Percentiles rank a stretch among this genome's conserved stretches.
phyloP scores from a whole-genome alignment of 2,113 vertebrate genomes.

The cattle (Bos taurus) region ARS-UCD2.0 NC_037337.1:9766001-9766500 shows the following conservation, averaged over 20 bases:
- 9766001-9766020: not conserved
- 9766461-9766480: not conserved
- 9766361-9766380: not conserved
- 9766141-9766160: not conserved
- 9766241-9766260: not conserved
- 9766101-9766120: slow-evolving; percentile 28
- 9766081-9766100: not conserved
- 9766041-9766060: not conserved
- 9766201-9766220: slow-evolving; percentile 6
- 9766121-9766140: not conserved
- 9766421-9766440: not conserved
- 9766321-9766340: not conserved
- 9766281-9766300: not conserved
- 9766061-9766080: not conserved
- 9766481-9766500: not conserved
- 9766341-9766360: not conserved
- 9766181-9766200: slow-evolving; percentile 18
- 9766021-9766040: not conserved
- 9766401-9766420: not conserved
- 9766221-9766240: not conserved
- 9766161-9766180: not conserved
- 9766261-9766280: not conserved
- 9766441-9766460: not conserved
- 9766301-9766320: not conserved
- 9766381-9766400: not conserved